Base-by-base conservation (phyloP, 2,888 invertebrate genomes). In the Idaea biselata region DNA sequence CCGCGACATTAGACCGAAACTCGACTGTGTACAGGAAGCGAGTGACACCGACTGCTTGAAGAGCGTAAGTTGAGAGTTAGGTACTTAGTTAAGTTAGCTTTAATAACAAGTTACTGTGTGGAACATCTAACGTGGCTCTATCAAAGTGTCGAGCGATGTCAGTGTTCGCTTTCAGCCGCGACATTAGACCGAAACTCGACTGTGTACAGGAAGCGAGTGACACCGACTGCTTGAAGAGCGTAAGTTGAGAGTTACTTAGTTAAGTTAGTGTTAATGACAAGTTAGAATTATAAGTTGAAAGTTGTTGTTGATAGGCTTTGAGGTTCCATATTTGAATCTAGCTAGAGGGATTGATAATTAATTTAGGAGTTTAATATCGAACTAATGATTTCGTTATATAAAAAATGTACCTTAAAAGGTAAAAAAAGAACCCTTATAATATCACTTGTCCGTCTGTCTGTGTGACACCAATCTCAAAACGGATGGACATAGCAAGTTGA, bases 171-270 rank as follows among this genome's bases (percentile, higher is more conserved):
- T 96, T 95, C 82, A 96, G 97, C 2, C 93, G 97, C 63, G 95
- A 97, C 76, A 95, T 96, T 56, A 93, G 97, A 6, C 98, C 98
- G 0, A 94, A 95, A 70, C 93, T 98, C 59, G 95, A 96, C 77
- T 98, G 98, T 79, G 89, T 96, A 0, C 89, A 93, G 67, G 94
- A 96, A 56, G 89, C 93, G 55, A 93, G 93, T 31, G 93, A 94
- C 58, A 93, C 94, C 11, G 94, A 93, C 44, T 97, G 97, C 79
- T 87, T 96, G 76, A 93, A 93, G 68, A 93, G 93, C 58, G 94
- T 93, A 77, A 75, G 90, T 84, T 56, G n/a, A n/a, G n/a, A n/a
- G n/a, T n/a, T n/a, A n/a, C 7, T 16, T 55, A 55, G 16, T 8
- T 16, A n/a, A 56, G 18, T 44, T 14, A 7, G 14, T 44, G 44